phyloP scores from a whole-genome alignment of 1,140 invertebrate genomes.

The Linepithema humile region DNA sequence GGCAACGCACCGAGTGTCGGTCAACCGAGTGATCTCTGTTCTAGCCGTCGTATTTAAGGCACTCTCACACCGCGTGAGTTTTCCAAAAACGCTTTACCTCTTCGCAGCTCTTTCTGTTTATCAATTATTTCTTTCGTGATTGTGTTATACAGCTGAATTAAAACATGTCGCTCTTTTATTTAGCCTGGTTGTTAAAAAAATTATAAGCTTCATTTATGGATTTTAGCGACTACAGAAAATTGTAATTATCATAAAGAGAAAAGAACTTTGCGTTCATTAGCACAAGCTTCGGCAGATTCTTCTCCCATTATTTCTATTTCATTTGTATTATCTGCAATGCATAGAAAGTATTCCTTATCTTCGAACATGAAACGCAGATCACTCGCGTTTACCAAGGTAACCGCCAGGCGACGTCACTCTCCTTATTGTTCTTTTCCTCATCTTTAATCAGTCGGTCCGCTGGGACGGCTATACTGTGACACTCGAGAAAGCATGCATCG shows the following conservation, averaged over 20 bases:
- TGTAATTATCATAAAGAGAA: neutral
- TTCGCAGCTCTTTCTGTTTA: neutral
- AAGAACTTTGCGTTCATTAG: neutral
- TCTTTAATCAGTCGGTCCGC: constrained; percentile 22
- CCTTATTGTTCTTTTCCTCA: constrained; percentile 26
- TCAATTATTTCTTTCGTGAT: neutral
- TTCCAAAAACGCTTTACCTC: too few relatives aligned
- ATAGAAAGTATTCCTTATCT: too few relatives aligned
- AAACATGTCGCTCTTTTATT: neutral
- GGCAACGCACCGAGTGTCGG: constrained; percentile 72
- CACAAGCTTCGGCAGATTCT: neutral
- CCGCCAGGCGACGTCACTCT: neutral
- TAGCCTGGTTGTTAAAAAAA: neutral
- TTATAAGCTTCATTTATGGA: neutral
- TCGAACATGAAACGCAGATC: neutral
- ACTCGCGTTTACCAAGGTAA: constrained; percentile 3
- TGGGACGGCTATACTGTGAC: constrained; percentile 6
- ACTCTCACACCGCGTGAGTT: constrained; percentile 35
- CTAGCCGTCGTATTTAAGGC: constrained; percentile 51
- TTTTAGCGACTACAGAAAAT: neutral
- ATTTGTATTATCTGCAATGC: too few relatives aligned
- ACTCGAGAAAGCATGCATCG: constrained; percentile 58
- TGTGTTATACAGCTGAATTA: neutral
- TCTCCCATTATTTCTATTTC: too few relatives aligned
- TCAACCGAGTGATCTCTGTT: constrained; percentile 73